Evolutionary conservation across 2,797 vertebrate species (phyloP), one percentile per base, ranked within the genome.

Genomic region (Tokudaia tokunoshimensis): DNA sequence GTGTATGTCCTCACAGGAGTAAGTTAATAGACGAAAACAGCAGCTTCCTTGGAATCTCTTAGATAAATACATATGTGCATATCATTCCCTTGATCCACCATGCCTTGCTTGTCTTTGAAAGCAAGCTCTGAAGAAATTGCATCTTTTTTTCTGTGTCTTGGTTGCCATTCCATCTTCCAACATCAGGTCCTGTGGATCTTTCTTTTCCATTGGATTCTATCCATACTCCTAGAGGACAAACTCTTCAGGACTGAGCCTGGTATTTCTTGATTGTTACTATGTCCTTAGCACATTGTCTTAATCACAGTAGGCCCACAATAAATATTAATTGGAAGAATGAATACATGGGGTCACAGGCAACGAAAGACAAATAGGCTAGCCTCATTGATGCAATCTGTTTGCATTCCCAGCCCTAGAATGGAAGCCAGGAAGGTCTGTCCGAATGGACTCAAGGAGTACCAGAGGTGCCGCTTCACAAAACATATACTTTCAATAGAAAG

Each of bases 41-140:
- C 20, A 15, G 59, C 85, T 63, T 95, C 94, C 89, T 94, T 95
- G 92, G 95, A 97, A 97, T 91, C 93, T 76, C 29, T 85, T 94
- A 55, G 88, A 84, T 89, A 97, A 89, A 86, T 94, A 89, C 41
- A 52, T 96, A 41, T 20, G 94, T 81, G 84, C 47, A 59, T 5
- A 37, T 34, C 79, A 70, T 89, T 91, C 75, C 55, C 50, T 87
- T 72, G 55, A 19, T 50, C 85, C 34, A 37, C 34, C 50, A 52
- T 70, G 63, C 31, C 76, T 72, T 37, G 15, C 34, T 57, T 22
- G 24, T 75, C 50, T 74, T 81, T 72, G 15, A 44, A 90, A 52
- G 37, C 10, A 26, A 78, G 0, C 59, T 81, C 52, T 63, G 87
- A 26, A 29, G 52, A 78, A 17, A n/a, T 67, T 61, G 72, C 76